Percentiles rank a stretch among this genome's conserved stretches.
Evolutionary conservation across 2,113 vertebrate species (phyloP).

Genomic region (Sitta europaea): DNA sequence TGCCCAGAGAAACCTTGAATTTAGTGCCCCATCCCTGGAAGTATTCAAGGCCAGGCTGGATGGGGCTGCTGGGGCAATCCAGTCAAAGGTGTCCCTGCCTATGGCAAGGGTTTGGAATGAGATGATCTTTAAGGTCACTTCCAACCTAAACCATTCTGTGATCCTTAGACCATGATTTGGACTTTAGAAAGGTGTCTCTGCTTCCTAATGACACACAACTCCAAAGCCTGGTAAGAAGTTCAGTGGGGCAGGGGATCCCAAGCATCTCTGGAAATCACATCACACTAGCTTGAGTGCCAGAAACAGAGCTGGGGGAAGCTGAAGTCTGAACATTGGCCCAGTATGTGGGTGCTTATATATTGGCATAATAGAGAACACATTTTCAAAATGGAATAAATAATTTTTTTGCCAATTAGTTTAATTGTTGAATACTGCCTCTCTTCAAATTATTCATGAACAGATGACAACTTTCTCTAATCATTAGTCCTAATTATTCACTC

Average conservation of each 20-base stretch:
- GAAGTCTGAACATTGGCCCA: background rate
- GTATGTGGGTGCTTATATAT: background rate
- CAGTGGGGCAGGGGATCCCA: background rate
- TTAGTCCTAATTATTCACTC: slow-evolving; percentile 54
- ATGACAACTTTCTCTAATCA: slow-evolving; percentile 45
- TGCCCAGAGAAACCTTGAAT: background rate
- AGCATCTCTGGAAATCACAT: background rate
- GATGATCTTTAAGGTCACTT: background rate
- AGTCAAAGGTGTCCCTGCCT: background rate
- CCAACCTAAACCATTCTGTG: background rate
- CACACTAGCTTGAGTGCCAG: background rate
- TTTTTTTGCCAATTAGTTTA: slow-evolving; percentile 11
- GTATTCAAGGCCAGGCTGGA: background rate
- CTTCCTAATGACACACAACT: background rate
- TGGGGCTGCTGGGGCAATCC: background rate
- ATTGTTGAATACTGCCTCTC: background rate
- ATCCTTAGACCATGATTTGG: background rate
- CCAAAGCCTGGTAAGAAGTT: background rate
- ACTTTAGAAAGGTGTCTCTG: background rate
- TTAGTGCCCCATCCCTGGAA: background rate
- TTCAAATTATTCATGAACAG: slow-evolving; percentile 7
- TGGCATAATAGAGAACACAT: background rate
- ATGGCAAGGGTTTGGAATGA: fast-evolving
- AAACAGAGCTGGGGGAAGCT: background rate
- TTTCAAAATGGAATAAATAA: background rate